Evolutionary conservation across 2,888 invertebrate species (phyloP).

Genomic region (Lamellibrachia columna): DNA sequence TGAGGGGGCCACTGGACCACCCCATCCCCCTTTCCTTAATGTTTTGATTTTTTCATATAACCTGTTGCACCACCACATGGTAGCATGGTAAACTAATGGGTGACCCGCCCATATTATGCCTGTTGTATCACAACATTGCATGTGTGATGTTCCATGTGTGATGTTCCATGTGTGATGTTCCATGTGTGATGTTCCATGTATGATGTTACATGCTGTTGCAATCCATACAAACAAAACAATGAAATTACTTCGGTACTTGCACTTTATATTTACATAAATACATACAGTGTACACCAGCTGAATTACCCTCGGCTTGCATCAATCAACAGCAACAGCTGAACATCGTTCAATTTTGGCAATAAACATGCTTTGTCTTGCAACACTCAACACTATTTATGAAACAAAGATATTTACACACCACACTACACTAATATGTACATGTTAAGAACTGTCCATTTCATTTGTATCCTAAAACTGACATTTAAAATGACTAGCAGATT

Average conservation of each 20-base stretch:
- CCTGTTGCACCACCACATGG: too few species aligned
- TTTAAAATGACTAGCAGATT: neutral
- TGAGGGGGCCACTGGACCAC: too few species aligned
- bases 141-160: too few species aligned
- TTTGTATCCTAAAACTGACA: neutral
- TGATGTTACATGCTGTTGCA: neutral
- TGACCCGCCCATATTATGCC: too few species aligned
- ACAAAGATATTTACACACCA: neutral
- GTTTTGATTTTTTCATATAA: too few species aligned
- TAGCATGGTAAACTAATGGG: too few species aligned
- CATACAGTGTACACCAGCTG: neutral
- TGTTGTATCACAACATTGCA: too few species aligned
- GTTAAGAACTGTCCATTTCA: neutral
- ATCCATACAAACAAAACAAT: neutral
- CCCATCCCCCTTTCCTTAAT: too few species aligned
- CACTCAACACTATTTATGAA: neutral
- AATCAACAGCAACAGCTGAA: neutral
- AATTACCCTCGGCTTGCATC: neutral
- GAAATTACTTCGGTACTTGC: neutral
- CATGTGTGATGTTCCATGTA: too few species aligned
- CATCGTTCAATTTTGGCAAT: neutral
- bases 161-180: neutral
- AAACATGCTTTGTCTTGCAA: neutral
- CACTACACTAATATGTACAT: neutral
- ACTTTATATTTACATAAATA: conserved; percentile 6